Evolutionary conservation across 2,797 vertebrate genomes (phyloP).

Genomic region (Hemitrygon akajei): DNA sequence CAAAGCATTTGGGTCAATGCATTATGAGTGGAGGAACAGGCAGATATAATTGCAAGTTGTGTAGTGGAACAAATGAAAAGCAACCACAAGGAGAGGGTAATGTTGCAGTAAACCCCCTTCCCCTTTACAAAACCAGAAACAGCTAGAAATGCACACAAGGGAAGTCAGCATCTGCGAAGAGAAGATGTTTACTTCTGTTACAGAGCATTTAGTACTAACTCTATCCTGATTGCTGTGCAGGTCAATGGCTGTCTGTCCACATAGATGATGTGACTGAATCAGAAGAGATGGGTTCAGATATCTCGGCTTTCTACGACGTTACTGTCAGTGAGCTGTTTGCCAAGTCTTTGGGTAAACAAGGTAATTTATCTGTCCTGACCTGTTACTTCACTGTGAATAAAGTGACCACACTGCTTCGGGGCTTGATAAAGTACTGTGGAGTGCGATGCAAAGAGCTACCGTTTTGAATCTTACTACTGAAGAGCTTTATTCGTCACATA

Average conservation of each 20-base stretch:
- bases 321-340: slow-evolving; percentile 57
- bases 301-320: slow-evolving; percentile 56
- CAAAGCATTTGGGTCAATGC: not conserved
- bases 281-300: slow-evolving; percentile 59
- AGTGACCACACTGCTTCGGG: not conserved
- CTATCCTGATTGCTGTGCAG: slow-evolving; percentile 43
- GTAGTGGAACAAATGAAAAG: not conserved
- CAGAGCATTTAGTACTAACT: not conserved
- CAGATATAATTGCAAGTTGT: not conserved
- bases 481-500: too few relatives aligned
- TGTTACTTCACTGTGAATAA: not conserved
- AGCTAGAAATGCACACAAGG: not conserved
- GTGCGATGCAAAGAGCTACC: not conserved
- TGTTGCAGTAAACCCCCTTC: not conserved
- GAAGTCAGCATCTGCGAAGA: not conserved
- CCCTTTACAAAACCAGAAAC: not conserved
- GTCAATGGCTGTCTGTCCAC: slow-evolving; percentile 60
- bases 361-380: not conserved
- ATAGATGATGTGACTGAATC: slow-evolving; percentile 64
- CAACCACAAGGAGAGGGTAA: not conserved
- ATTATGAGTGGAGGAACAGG: not conserved
- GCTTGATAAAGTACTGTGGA: not conserved
- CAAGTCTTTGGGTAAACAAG: slow-evolving; percentile 35
- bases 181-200: not conserved
- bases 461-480: too few relatives aligned